Evolutionary conservation across 53 echinoderm and acorn worm genomes (phyloP).

Genomic region (Henricia sp.): DNA sequence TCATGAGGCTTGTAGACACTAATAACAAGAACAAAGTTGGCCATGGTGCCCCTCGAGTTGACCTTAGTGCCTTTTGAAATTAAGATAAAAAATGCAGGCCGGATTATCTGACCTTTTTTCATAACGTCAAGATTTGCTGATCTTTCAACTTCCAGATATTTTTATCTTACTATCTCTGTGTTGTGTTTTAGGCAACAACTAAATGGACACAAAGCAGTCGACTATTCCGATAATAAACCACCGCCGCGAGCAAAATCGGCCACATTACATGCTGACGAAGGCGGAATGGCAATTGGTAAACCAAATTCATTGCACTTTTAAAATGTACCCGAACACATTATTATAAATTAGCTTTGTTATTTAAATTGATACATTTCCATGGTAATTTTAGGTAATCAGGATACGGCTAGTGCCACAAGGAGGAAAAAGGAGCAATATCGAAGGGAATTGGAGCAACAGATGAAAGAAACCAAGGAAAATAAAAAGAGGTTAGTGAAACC

Average conservation of each 20-base stretch:
- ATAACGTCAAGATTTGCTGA: too few species aligned
- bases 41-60: too few species aligned
- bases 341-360: too few species aligned
- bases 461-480: constrained; percentile 80
- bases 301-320: too few species aligned
- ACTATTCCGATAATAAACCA: constrained; percentile 11
- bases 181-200: constrained; percentile 53
- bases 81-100: too few species aligned
- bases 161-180: not conserved
- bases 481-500: constrained; percentile 79
- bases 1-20: too few species aligned
- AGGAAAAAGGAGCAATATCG: constrained; percentile 94
- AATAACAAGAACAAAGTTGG: too few species aligned
- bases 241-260: constrained; percentile 82
- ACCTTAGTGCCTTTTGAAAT: too few species aligned
- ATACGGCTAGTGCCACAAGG: constrained; percentile 83
- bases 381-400: constrained; percentile 69
- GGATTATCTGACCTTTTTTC: too few species aligned
- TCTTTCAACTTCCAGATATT: too few species aligned
- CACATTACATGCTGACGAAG: constrained; percentile 38
- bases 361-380: not conserved
- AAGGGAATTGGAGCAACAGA: constrained; percentile 87
- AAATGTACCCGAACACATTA: too few species aligned
- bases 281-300: constrained; percentile 69
- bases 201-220: constrained; percentile 17